A percentile compares a stretch with the other conserved stretches of the same genome.
phyloP scores from a whole-genome alignment of 1,140 invertebrate species.

The Brachionus paranguensis region DNA sequence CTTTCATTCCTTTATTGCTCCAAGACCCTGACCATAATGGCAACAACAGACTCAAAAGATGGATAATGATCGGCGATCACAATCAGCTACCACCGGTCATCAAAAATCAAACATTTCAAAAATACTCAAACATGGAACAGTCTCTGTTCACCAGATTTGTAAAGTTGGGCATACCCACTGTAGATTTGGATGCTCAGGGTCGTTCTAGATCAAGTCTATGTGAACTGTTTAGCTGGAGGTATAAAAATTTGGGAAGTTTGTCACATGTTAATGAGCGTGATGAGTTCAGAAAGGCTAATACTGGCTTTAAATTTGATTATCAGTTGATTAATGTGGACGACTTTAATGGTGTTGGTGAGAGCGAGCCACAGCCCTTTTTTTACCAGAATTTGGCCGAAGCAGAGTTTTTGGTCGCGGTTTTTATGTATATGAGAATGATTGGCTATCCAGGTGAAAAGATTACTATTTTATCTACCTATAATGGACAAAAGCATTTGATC shows the following conservation, averaged over 20 bases:
- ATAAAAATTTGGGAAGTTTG: slow-evolving; percentile 87
- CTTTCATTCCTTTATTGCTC: slow-evolving; percentile 91
- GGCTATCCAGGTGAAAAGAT: slow-evolving; percentile 96
- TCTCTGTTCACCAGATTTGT: slow-evolving; percentile 94
- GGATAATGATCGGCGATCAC: slow-evolving; percentile 99
- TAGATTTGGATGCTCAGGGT: slow-evolving; percentile 94
- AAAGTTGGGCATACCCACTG: slow-evolving; percentile 85
- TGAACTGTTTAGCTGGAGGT: slow-evolving; percentile 92
- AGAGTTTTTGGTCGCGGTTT: slow-evolving; percentile 92
- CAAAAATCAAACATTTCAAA: slow-evolving; percentile 99
- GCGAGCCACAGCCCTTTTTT: slow-evolving; percentile 94
- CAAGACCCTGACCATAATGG: slow-evolving; percentile 58
- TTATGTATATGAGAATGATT: slow-evolving; percentile 95
- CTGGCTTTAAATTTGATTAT: slow-evolving; percentile 85
- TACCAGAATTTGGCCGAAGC: slow-evolving; percentile 99
- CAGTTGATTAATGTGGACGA: slow-evolving; percentile 94
- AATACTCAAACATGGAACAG: slow-evolving; percentile 99
- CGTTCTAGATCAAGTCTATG: slow-evolving; percentile 86
- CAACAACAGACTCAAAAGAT: slow-evolving; percentile 85
- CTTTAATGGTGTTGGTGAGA: slow-evolving; percentile 92
- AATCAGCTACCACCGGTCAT: slow-evolving; percentile 98
- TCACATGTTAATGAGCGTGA: slow-evolving; percentile 71
- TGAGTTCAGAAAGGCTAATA: slow-evolving; percentile 82
- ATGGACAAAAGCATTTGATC: slow-evolving; percentile 96
- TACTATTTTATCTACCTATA: slow-evolving; percentile 97